Percentiles rank a stretch among this genome's conserved stretches.
phyloP scores from a whole-genome alignment of 1,140 invertebrate genomes.

The Asbolus verrucosus region DNA sequence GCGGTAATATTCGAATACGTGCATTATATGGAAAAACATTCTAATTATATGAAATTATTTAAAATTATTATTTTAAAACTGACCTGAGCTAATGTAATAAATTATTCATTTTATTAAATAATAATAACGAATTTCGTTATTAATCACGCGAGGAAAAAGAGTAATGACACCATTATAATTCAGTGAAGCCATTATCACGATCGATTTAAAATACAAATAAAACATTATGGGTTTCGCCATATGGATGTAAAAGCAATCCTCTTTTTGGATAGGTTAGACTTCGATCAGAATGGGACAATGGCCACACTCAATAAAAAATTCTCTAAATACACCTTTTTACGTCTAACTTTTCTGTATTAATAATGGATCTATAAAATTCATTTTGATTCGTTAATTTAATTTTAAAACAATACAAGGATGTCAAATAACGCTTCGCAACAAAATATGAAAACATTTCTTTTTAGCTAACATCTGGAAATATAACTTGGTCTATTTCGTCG shows the following conservation, averaged over 20 bases:
- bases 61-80: conserved; percentile 33
- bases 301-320: no score
- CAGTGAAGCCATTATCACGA: conserved; percentile 2
- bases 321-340: no score
- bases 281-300: no score
- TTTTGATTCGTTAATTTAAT: no score
- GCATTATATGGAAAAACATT: conserved; percentile 29
- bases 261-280: conserved; percentile 17
- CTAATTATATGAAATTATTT: conserved; percentile 32
- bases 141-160: conserved; percentile 18
- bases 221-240: conserved; percentile 21
- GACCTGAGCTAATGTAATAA: conserved; percentile 19
- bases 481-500: no score
- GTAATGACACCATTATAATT: conserved; percentile 39
- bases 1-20: neutral
- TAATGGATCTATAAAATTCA: no score
- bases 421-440: no score
- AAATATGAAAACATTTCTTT: no score
- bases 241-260: conserved; percentile 21
- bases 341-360: no score
- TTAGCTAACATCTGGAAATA: no score
- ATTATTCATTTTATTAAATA: conserved; percentile 32
- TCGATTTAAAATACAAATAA: conserved; percentile 12
- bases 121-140: conserved; percentile 31
- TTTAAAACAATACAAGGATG: no score